phyloP scores from a whole-genome alignment of 2,113 vertebrate genomes.

The Gracilinanus agilis region DNA sequence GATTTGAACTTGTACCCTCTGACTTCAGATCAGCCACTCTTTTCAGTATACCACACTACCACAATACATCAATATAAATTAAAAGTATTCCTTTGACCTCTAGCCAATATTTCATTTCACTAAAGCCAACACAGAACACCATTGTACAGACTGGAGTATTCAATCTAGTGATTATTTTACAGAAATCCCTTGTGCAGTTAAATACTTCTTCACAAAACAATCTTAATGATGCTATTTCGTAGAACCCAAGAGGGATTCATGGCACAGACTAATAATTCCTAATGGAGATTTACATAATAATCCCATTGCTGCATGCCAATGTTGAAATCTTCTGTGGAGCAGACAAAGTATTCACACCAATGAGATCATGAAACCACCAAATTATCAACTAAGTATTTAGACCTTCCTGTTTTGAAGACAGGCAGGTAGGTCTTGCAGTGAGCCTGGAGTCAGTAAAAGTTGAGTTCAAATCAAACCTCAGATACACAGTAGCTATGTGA shows the following conservation, averaged over 20 bases:
- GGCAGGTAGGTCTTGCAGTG: neutral
- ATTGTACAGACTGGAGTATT: neutral
- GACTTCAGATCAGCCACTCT: neutral
- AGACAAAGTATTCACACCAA: neutral
- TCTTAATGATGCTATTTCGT: neutral
- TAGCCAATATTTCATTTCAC: neutral
- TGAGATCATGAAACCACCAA: neutral
- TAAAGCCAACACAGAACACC: neutral
- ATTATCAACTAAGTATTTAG: neutral
- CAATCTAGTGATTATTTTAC: neutral
- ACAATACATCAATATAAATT: neutral
- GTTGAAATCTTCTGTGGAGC: neutral
- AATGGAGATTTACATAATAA: neutral
- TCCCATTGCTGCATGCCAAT: neutral
- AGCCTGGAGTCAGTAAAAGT: neutral
- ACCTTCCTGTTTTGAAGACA: neutral
- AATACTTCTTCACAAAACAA: neutral
- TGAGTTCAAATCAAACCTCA: neutral
- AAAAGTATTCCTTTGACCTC: neutral
- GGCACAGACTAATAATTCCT: neutral
- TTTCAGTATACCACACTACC: neutral
- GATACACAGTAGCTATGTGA: neutral
- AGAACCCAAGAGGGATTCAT: neutral
- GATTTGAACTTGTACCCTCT: neutral
- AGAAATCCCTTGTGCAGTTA: slow-evolving; percentile 14